Conservation (phyloP, 2,797 vertebrate species). For the Gambusia yucatana region DNA sequence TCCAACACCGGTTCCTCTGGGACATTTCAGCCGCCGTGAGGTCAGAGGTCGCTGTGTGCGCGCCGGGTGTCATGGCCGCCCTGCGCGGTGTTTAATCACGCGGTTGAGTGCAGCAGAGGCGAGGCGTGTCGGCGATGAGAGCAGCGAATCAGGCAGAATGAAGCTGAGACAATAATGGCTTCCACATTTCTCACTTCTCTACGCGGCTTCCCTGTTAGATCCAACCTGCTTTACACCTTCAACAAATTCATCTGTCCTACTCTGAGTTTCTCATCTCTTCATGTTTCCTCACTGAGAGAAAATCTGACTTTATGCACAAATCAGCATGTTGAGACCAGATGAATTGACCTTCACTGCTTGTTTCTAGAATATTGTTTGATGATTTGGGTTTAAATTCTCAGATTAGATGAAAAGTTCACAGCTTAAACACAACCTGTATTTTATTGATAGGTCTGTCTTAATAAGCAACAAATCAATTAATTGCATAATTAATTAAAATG, state of each 20-base stretch:
- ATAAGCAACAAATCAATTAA: too few relatives aligned
- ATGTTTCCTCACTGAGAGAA: background rate
- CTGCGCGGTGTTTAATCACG: constrained; percentile 7
- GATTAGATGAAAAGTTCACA: background rate
- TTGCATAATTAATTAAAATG: too few relatives aligned
- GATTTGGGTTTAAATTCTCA: background rate
- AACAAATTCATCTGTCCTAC: background rate
- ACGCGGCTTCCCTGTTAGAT: background rate
- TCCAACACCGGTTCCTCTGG: background rate
- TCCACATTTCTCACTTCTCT: background rate
- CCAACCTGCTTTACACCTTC: background rate
- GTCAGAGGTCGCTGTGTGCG: constrained; percentile 1
- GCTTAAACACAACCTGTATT: background rate
- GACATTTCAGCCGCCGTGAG: background rate
- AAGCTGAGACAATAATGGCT: constrained; percentile 2
- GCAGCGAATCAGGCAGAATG: background rate
- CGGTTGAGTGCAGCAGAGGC: background rate
- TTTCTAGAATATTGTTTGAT: background rate
- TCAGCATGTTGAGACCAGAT: constrained; percentile 6
- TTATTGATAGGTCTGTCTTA: background rate
- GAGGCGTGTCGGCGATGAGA: too few relatives aligned
- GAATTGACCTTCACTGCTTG: background rate
- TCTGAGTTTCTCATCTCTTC: background rate
- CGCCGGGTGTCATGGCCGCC: constrained; percentile 4
- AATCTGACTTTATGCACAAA: background rate